A percentile compares a stretch with the other conserved stretches of the same genome.
Conservation (phyloP, 2,113 vertebrate species). For the Gadus macrocephalus region DNA sequence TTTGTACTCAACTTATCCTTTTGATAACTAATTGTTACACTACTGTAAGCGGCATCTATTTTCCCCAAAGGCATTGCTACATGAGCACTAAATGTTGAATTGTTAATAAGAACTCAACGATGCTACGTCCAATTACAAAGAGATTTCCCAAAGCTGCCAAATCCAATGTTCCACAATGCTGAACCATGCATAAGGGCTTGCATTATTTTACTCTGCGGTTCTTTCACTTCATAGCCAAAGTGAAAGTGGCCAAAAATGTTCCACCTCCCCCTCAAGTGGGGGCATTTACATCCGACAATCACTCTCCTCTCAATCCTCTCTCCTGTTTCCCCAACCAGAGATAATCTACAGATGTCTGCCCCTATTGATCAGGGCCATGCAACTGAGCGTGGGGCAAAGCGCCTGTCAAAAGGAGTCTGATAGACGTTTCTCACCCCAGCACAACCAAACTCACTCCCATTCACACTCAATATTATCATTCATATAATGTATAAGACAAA, state of each 20-base stretch:
- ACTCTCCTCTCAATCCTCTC: constrained; percentile 42
- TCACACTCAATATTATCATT: constrained; percentile 46
- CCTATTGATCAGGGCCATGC: constrained; percentile 49
- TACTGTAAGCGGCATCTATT: neutral
- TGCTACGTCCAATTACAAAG: constrained; percentile 34
- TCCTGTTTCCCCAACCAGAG: constrained; percentile 50
- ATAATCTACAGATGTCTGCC: constrained; percentile 54
- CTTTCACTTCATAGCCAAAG: constrained; percentile 34
- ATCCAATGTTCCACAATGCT: constrained; percentile 29
- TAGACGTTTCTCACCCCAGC: constrained; percentile 45
- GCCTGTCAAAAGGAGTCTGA: constrained; percentile 46
- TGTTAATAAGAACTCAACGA: constrained; percentile 34
- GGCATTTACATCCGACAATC: constrained; percentile 38
- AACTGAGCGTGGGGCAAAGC: constrained; percentile 49
- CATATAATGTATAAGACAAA: constrained; percentile 33
- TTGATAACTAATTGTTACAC: neutral
- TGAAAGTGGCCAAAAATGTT: constrained; percentile 47
- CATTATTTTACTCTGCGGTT: constrained; percentile 44
- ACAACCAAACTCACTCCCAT: constrained; percentile 30
- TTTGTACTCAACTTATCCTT: neutral
- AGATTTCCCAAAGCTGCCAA: constrained; percentile 38
- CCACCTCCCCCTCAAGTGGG: constrained; percentile 19
- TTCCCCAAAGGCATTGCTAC: constrained; percentile 5
- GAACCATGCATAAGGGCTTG: constrained; percentile 26
- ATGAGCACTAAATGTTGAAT: constrained; percentile 17